Evolutionary conservation across 2,797 vertebrate species (phyloP).

Genomic region (Acanthopagrus latus): DNA sequence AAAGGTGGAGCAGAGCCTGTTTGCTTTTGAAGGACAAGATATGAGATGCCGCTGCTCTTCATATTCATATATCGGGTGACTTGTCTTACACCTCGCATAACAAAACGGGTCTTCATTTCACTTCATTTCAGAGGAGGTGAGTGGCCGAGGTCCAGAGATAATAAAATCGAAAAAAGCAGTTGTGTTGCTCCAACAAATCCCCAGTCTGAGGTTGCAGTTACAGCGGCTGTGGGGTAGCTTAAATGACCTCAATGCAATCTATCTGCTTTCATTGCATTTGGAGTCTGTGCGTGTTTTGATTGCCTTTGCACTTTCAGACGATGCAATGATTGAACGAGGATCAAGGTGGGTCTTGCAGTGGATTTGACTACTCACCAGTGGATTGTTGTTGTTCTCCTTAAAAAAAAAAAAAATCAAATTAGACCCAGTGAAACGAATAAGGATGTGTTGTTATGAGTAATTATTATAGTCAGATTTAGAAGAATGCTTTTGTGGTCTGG

Average conservation of each 20-base stretch:
- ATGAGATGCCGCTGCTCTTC: slow-evolving; percentile 1
- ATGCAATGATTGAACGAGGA: slow-evolving; percentile 26
- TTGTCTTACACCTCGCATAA: not conserved
- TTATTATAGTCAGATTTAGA: slow-evolving; percentile 16
- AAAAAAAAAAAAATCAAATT: slow-evolving; percentile 42
- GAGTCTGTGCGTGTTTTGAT: slow-evolving; percentile 43
- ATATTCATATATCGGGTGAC: slow-evolving; percentile 8
- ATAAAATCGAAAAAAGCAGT: slow-evolving; percentile 39
- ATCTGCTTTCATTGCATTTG: slow-evolving; percentile 34
- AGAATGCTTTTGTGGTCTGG: slow-evolving; percentile 10
- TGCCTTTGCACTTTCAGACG: slow-evolving; percentile 36
- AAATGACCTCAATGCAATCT: slow-evolving; percentile 27
- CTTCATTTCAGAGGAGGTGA: slow-evolving; percentile 20
- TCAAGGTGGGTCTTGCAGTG: slow-evolving; percentile 29
- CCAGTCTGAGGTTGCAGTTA: slow-evolving; percentile 21
- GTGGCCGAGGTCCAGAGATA: slow-evolving; percentile 16
- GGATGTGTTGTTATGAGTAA: slow-evolving; percentile 10
- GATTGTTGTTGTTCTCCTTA: slow-evolving; percentile 21
- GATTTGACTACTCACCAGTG: slow-evolving; percentile 11
- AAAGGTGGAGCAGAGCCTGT: not conserved
- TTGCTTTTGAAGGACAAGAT: not conserved
- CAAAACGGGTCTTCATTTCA: slow-evolving; percentile 33
- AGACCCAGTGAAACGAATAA: slow-evolving; percentile 29
- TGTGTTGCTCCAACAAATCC: slow-evolving; percentile 38
- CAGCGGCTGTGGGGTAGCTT: slow-evolving; percentile 22